Base-by-base conservation (phyloP, 2,888 invertebrate genomes). In the Halictus ligatus region DNA sequence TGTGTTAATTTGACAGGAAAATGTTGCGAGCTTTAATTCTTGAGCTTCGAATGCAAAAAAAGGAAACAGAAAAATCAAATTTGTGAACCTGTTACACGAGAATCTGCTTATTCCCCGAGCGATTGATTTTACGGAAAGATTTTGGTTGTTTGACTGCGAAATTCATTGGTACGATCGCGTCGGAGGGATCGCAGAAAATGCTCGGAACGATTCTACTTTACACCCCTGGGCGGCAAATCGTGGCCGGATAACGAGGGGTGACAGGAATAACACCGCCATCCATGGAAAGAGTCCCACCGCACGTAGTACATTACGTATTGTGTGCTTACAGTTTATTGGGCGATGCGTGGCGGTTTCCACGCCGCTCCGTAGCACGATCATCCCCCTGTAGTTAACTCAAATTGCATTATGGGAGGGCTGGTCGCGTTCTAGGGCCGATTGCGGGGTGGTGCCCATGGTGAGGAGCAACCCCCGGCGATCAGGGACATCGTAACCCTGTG, bases 371-470 rank as follows among this genome's bases (percentile, higher is more conserved):
- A 81, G 86, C 78, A 83, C 89, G 92, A 91, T 93, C 81, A 73
- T 80, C 85, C 93, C 92, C 89, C 91, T 90, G 92, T 91, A 93
- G 94, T 94, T 93, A 94, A 93, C 94, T 94, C 93, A 93, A 94
- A 93, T 94, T 94, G 93, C 92, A 94, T 94, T 94, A 94, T 86
- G 88, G 92, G 90, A 91, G 91, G 91, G 90, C 89, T 92, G 88
- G 88, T 90, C 88, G 88, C 87, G 89, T 89, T 85, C 90, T 80
- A 77, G 81, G 84, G 84, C 83, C 88, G 86, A 89, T 89, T 89
- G 89, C 83, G 77, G 89, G 89, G 84, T 88, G 84, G 83, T 40
- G 85, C 71, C 76, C 73, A 54, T 21, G 21, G 72, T 0, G 29
- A 80, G 71, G 67, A 29, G 40, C 40, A 40, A 69, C 35, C 69